Base-by-base conservation (phyloP, 1,140 invertebrate species). In the Platyura marginata region DNA sequence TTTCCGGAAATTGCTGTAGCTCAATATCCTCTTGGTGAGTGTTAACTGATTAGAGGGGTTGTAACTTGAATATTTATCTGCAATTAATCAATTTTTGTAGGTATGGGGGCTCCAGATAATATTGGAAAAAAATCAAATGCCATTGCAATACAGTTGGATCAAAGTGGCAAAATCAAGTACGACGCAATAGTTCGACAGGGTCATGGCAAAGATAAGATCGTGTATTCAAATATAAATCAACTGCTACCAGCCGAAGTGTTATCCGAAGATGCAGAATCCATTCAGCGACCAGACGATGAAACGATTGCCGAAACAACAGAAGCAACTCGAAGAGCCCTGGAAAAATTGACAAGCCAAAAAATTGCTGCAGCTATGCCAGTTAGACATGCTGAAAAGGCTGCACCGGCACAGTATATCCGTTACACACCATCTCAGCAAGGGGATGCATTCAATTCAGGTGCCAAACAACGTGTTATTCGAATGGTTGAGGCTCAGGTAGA, bases 401-500 rank as follows among this genome's bases (percentile, higher is more conserved):
- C 75, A 1, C 89, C 92, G 3, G 89, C 92, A 1, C 89, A 98
- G 55, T 98, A 93, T 59, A 95, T 97, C 51, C 73, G 92, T 1
- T 98, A 98, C 56, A 98, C 94, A 1, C 94, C 96, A 1, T 90
- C 91, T 0, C 92, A 98, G 57, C 91, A 97, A 69, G 91, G 93
- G 0, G 77, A 83, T 22, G 79, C 82, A 0, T 97, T 91, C 53
- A 97, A 97, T 63, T 96, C 92, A 1, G 93, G 93, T 2, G 91
- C 94, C 9, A 95, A 97, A 55, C 95, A 99, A 59, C 70, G 95
- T 37, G 91, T 99, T 21, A 98, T 99, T 47, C 72, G 92, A 52
- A 87, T 96, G 79, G 88, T 95, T 1, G 91, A 96, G 61, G 81
- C 83, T 3, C 91, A 94, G 60, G 79, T 86, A 48, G 96, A 99